A percentile compares a stretch with the other conserved stretches of the same genome.
phyloP scores from a whole-genome alignment of 2,797 vertebrate genomes.

The Xerus rutilus region DNA sequence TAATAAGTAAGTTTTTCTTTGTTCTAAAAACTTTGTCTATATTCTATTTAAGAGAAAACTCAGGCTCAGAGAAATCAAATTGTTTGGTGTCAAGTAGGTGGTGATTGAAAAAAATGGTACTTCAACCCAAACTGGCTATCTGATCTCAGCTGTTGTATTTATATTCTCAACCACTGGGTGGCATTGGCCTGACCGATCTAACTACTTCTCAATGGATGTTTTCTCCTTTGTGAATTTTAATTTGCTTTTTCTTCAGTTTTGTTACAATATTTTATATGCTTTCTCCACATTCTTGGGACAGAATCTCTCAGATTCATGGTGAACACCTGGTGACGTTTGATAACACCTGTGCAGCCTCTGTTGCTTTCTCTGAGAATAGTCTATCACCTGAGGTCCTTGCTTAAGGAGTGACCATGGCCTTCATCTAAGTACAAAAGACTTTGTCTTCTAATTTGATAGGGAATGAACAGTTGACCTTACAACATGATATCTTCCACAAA shows the following conservation, averaged over 20 bases:
- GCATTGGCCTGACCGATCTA: fast-evolving
- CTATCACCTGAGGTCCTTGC: neutral
- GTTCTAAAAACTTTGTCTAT: neutral
- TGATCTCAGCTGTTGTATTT: neutral
- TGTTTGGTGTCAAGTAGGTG: neutral
- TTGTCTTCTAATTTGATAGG: neutral
- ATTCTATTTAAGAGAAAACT: neutral
- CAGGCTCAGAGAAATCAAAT: neutral
- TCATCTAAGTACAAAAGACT: neutral
- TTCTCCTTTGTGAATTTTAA: neutral
- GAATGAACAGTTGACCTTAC: neutral
- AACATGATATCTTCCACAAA: neutral
- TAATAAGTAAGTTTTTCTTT: neutral
- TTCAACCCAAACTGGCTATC: neutral
- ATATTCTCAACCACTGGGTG: neutral
- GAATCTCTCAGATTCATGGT: neutral
- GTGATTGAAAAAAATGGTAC: neutral
- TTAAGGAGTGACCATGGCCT: neutral
- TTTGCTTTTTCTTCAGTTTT: neutral
- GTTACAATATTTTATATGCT: neutral
- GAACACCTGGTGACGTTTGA: neutral
- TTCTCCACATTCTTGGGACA: neutral
- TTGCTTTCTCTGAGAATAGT: neutral
- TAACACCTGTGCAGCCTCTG: neutral
- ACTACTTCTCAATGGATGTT: neutral